Percentiles rank a stretch among this genome's conserved stretches.
Conservation (phyloP, 2,888 invertebrate species). For the Tenthredo scrophulariae region DNA sequence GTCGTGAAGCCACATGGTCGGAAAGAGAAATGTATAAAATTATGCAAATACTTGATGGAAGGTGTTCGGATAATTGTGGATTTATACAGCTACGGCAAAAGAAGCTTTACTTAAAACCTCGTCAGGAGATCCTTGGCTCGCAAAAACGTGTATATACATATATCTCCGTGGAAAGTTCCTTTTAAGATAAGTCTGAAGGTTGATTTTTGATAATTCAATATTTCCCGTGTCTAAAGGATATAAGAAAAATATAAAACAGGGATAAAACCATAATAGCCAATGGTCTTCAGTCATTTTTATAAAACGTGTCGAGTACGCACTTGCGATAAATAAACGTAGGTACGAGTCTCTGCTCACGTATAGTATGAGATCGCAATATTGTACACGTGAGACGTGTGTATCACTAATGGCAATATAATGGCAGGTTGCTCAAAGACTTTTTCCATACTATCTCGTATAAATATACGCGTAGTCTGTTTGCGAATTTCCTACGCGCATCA, state of each 20-base stretch:
- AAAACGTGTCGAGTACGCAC: constrained; percentile 42
- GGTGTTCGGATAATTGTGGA: constrained; percentile 74
- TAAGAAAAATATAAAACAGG: not conserved
- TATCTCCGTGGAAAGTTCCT: constrained; percentile 16
- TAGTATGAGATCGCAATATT: constrained; percentile 23
- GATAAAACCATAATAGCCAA: not conserved
- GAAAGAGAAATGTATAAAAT: constrained; percentile 65
- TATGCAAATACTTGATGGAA: constrained; percentile 71
- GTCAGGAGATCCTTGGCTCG: constrained; percentile 2
- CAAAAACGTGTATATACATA: constrained; percentile 52
- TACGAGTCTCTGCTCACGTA: not conserved
- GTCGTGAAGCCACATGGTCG: constrained; percentile 16
- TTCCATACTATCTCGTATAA: constrained; percentile 14
- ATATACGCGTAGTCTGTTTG: constrained; percentile 25
- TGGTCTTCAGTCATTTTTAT: not conserved
- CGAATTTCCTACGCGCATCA: constrained; percentile 30
- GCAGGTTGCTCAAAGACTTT: constrained; percentile 64
- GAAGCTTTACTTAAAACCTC: constrained; percentile 51
- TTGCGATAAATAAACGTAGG: constrained; percentile 2
- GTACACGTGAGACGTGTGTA: constrained; percentile 57
- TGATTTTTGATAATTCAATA: constrained; percentile 9
- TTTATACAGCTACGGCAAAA: constrained; percentile 29
- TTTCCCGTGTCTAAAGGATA: not conserved
- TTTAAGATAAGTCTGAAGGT: not conserved
- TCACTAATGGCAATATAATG: constrained; percentile 73